Base-by-base conservation (phyloP, 2,113 vertebrate genomes). In the Calcarius ornatus region DNA sequence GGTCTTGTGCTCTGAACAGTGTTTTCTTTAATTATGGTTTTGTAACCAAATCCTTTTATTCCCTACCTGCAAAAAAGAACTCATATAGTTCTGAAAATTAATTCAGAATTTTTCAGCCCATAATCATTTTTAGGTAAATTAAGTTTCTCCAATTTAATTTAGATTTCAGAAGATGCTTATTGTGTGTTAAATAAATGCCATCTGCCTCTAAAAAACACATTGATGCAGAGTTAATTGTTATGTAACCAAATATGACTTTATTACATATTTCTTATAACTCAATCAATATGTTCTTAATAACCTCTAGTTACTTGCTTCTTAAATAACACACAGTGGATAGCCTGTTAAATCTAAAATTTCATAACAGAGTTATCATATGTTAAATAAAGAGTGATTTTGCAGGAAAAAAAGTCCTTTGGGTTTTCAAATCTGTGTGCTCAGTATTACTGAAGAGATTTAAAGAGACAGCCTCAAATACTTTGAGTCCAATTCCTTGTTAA, bases 251-350 rank as follows among this genome's bases (percentile, higher is more conserved):
- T 97, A 97, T 95, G 87, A 94, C 96, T 97, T 96, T 98, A 97
- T 96, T 96, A 96, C 95, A 96, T 93, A 94, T 95, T 92, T 96
- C 95, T 96, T 96, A 85, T 80, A 94, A 95, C 97, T 98, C 96
- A 96, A 96, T 98, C 98, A 98, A 90, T 97, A 96, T 98, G 98
- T 98, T 98, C 97, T 96, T 98, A 98, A 98, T 98, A 98, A 98
- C 71, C 86, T 66, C 86, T 96, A 93, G 95, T 97, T 94, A 95
- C 90, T 94, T 90, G 89, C 95, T 98, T 91, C 97, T 97, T 95
- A 95, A 95, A 93, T 95, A 85, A 92, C 94, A 94, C 88, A 95
- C 94, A 97, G 95, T 94, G 95, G 92, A 96, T 96, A 97, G 97
- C 96, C 93, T 96, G 96, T 95, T 97, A 92, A 77, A 95, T 94